These are phyloP conservation scores for Sussaba pulchella DNA, from an alignment of 2,888 invertebrate genomes.

Conservation along the genomic window DNA sequence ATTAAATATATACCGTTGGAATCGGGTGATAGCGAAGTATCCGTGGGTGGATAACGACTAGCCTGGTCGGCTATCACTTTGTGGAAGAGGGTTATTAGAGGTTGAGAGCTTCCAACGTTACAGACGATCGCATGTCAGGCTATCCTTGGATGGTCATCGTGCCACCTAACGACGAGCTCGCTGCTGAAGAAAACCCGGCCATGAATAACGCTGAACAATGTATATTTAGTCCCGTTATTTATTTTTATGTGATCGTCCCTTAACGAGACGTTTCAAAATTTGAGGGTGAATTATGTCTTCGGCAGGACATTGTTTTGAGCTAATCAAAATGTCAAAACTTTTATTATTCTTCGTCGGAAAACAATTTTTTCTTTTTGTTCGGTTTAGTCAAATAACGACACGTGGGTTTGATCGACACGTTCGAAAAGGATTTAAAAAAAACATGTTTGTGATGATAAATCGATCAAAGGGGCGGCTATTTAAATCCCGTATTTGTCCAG, in stretches of 20 bases:
- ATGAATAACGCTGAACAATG: slow-evolving; percentile 71
- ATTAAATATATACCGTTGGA: slow-evolving; percentile 18
- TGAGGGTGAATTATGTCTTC: neutral
- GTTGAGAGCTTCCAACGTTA: slow-evolving; percentile 34
- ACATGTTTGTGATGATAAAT: neutral
- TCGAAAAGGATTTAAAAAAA: neutral
- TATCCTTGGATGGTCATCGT: slow-evolving; percentile 67
- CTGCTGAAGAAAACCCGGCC: slow-evolving; percentile 61
- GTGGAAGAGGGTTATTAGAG: slow-evolving; percentile 51
- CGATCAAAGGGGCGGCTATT: neutral
- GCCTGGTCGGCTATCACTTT: slow-evolving; percentile 42
- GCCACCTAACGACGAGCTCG: slow-evolving; percentile 15
- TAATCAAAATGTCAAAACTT: too few relatives aligned
- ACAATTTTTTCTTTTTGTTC: too few relatives aligned
- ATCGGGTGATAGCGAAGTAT: slow-evolving; percentile 25
- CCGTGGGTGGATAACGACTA: slow-evolving; percentile 32
- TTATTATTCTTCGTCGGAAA: too few relatives aligned
- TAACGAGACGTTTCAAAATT: slow-evolving; percentile 21
- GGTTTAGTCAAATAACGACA: neutral
- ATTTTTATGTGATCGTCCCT: slow-evolving; percentile 35
- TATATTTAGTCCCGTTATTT: slow-evolving; percentile 49
- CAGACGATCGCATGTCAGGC: slow-evolving; percentile 66
- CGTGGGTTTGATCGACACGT: neutral
- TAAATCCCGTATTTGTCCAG: neutral
- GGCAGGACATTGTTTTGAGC: too few relatives aligned